Evolutionary conservation across 1,140 invertebrate species (phyloP), one percentile per base, ranked within the genome.

Genomic region (Trichogramma pretiosum): DNA sequence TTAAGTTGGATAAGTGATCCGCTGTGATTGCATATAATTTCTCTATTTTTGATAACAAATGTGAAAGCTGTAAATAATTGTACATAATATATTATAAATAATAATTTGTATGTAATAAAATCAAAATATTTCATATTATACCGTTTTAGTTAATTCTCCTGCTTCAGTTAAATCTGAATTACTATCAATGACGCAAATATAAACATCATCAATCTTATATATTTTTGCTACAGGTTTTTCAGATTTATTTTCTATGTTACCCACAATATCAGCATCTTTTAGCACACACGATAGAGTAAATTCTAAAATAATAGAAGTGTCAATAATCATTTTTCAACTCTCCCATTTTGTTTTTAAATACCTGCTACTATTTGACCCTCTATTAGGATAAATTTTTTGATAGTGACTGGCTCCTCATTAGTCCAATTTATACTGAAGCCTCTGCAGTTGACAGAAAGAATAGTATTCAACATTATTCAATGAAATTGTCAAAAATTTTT

Each of bases 1-100:
- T 64, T 26, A 61, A 65, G 22, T 61, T 57, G 2, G 65, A 64
- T 22, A 67, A 17, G 19, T 68, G 65, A 41, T 56, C 52, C 32
- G 56, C 57, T 3, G 60, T 59, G 22, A 70, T 39, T 22, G 55
- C 46, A 37, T 62, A 57, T 59, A 44, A 36, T 46, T 45, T 65
- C 52, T 22, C 58, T 39, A 14, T 52, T 59, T 28, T 11, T 5
- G 40, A 45, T n/a, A 70, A 37, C 16, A 68, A 45, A 7, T 59
- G 51, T 28, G 54, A 33, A 17, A 68, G 61, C 69, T 72, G 18
- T 33, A 33, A 46, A 57, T 41, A 37, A 35, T 36, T 11, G 38
- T 42, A 51, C 36, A 19, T 30, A 40, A 47, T n/a, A 30, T 35
- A n/a, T 33, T 10, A 38, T 17, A 26, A 50, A 46, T 44, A n/a